These are phyloP conservation scores for Tanytarsus gracilentus DNA, from an alignment of 2,888 invertebrate species.

Conservation along the genomic window DNA sequence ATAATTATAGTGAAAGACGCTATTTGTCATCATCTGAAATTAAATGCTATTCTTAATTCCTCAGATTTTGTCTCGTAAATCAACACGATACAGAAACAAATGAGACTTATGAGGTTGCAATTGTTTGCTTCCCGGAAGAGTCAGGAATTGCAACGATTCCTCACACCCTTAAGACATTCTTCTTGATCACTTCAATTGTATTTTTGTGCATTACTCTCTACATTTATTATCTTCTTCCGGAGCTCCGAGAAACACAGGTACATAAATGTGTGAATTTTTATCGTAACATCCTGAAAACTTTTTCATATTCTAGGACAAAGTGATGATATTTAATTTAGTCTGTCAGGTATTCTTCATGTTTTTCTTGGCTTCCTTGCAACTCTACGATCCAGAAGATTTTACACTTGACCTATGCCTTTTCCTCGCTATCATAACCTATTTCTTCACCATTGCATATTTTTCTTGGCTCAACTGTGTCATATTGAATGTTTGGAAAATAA, in stretches of 20 bases:
- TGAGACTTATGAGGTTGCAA: conserved; percentile 33
- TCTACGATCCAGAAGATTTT: neutral
- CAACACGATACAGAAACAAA: conserved; percentile 37
- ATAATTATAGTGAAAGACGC: no score
- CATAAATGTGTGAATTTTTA: neutral
- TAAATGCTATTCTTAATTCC: neutral
- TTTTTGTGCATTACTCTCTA: conserved; percentile 52
- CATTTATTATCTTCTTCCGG: conserved; percentile 52
- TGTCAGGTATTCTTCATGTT: conserved; percentile 29
- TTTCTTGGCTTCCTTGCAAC: conserved; percentile 29
- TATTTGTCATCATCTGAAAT: no score
- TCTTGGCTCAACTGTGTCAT: conserved; percentile 63
- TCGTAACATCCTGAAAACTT: neutral
- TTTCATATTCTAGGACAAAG: conserved; percentile 30
- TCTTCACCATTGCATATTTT: conserved; percentile 58
- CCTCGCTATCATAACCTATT: conserved; percentile 51
- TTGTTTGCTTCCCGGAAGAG: conserved; percentile 40
- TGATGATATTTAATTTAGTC: conserved; percentile 30
- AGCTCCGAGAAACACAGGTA: conserved; percentile 49
- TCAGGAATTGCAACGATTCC: conserved; percentile 36
- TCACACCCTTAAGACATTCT: conserved; percentile 34
- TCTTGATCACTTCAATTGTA: conserved; percentile 48
- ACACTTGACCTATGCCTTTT: conserved; percentile 30
- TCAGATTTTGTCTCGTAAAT: conserved; percentile 18
- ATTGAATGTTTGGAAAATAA: conserved; percentile 57